phyloP scores from a whole-genome alignment of 2,797 vertebrate genomes.

The Gadopsis marmoratus region DNA sequence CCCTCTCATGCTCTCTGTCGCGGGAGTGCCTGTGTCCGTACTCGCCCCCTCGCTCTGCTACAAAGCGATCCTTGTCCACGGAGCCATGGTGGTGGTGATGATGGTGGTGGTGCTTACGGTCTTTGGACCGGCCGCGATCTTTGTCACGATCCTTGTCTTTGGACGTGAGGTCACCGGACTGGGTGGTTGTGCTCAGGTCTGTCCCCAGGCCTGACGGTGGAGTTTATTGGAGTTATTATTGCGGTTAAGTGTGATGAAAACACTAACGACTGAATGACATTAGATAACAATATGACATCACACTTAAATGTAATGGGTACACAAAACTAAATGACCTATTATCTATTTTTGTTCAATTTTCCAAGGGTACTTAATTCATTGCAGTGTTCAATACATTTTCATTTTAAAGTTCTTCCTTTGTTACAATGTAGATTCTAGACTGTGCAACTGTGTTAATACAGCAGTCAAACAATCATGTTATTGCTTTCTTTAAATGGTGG shows the following conservation, averaged over 20 bases:
- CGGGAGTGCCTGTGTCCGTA: slow-evolving; percentile 85
- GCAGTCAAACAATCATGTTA: background rate
- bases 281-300: background rate
- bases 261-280: background rate
- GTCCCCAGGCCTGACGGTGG: slow-evolving; percentile 86
- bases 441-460: background rate
- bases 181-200: slow-evolving; percentile 92
- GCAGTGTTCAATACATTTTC: background rate
- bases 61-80: slow-evolving; percentile 91
- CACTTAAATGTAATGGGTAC: background rate
- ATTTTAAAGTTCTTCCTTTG: background rate
- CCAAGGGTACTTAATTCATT: background rate
- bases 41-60: slow-evolving; percentile 85
- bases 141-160: slow-evolving; percentile 93
- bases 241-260: background rate
- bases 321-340: background rate
- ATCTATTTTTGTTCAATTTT: background rate
- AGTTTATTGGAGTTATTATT: slow-evolving; percentile 12
- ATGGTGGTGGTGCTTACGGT: slow-evolving; percentile 93
- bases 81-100: slow-evolving; percentile 87
- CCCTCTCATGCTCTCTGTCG: slow-evolving; percentile 76
- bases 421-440: background rate
- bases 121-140: slow-evolving; percentile 91
- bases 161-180: slow-evolving; percentile 89
- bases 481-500: background rate